phyloP scores from a whole-genome alignment of 2,113 vertebrate genomes.

The Hemiprocne comata region DNA sequence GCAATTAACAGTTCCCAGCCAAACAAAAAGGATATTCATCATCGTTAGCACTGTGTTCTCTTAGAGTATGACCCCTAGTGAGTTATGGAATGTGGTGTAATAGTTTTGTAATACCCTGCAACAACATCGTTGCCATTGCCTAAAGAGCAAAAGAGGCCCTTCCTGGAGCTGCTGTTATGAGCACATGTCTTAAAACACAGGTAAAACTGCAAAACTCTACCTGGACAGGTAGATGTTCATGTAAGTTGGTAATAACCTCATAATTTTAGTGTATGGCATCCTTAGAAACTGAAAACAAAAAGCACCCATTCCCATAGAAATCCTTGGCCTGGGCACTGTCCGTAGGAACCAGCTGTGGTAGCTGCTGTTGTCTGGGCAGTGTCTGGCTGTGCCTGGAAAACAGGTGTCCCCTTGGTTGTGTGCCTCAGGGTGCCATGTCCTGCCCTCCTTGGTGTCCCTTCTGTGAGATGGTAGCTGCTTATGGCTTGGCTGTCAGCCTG shows the following conservation, averaged over 20 bases:
- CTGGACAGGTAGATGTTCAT: not conserved
- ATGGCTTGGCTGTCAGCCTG: not conserved
- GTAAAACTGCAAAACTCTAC: rapidly evolving
- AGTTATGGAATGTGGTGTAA: not conserved
- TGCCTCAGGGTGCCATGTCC: rapidly evolving
- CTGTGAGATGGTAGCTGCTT: rapidly evolving
- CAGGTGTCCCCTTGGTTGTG: rapidly evolving
- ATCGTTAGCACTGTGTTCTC: not conserved
- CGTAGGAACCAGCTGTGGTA: rapidly evolving
- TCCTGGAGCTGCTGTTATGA: not conserved
- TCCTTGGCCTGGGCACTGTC: not conserved
- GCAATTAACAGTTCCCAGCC: not conserved
- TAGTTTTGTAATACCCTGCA: not conserved
- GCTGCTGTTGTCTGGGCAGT: rapidly evolving
- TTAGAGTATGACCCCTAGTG: too few relatives aligned
- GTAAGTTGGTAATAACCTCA: too few relatives aligned
- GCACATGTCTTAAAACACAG: rapidly evolving
- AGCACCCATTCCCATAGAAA: not conserved
- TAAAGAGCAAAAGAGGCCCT: not conserved
- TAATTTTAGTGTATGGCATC: not conserved
- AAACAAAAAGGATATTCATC: not conserved
- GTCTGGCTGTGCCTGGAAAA: not conserved
- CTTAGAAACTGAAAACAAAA: rapidly evolving
- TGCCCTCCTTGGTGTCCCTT: not conserved
- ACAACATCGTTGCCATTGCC: not conserved